phyloP scores from a whole-genome alignment of 2,888 invertebrate genomes.

The Aplocera efformata region DNA sequence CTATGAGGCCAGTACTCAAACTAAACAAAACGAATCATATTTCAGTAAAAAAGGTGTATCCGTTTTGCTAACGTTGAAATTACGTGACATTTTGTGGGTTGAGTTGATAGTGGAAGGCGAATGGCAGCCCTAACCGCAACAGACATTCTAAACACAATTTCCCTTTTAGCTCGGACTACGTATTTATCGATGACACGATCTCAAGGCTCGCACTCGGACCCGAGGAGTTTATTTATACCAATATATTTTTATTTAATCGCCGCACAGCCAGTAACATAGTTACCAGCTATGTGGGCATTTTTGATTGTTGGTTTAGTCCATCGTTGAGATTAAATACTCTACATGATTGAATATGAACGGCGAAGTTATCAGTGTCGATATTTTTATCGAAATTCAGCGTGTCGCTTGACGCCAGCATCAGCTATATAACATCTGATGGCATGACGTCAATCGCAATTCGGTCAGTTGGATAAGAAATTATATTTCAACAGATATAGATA shows the following conservation, averaged over 20 bases:
- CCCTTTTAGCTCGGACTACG: conserved; percentile 67
- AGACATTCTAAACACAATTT: conserved; percentile 68
- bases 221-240: conserved; percentile 49
- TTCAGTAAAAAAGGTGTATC: conserved; percentile 21
- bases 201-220: conserved; percentile 47
- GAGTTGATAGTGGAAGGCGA: conserved; percentile 8
- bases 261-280: conserved; percentile 24
- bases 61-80: conserved; percentile 7
- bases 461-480: too few relatives aligned
- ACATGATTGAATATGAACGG: conserved; percentile 9
- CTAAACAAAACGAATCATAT: conserved; percentile 25
- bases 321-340: not conserved
- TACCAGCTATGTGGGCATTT: conserved; percentile 23
- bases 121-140: conserved; percentile 45
- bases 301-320: conserved; percentile 11
- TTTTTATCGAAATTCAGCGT: too few relatives aligned
- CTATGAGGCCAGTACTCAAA: conserved; percentile 10
- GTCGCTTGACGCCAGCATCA: too few relatives aligned
- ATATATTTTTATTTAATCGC: conserved; percentile 32
- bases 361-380: too few relatives aligned
- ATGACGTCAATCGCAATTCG: too few relatives aligned
- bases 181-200: conserved; percentile 64
- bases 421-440: too few relatives aligned
- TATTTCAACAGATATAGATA: too few relatives aligned
- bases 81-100: conserved; percentile 22